phyloP scores from a whole-genome alignment of 2,797 vertebrate genomes.

The Hypotaenidia philippensis region DNA sequence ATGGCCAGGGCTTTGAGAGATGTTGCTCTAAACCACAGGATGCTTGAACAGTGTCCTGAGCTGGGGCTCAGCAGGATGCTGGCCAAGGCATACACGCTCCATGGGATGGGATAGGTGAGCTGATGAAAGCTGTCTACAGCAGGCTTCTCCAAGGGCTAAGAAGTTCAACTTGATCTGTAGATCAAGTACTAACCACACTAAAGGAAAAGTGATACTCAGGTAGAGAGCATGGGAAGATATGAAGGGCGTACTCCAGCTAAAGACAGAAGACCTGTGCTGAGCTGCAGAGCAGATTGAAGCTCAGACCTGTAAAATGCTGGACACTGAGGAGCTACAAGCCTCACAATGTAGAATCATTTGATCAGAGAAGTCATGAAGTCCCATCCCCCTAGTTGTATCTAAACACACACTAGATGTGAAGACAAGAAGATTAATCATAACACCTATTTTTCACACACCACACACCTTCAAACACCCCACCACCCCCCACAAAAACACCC shows the following conservation, averaged over 20 bases:
- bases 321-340: neutral
- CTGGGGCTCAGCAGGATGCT: neutral
- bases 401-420: neutral
- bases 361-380: neutral
- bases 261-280: neutral
- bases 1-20: neutral
- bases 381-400: neutral
- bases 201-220: neutral
- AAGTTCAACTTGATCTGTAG: neutral
- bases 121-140: neutral
- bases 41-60: neutral
- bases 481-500: rapidly evolving
- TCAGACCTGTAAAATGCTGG: neutral
- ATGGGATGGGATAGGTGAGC: neutral
- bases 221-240: neutral
- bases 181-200: neutral
- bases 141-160: neutral
- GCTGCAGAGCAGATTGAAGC: neutral
- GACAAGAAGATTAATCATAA: neutral
- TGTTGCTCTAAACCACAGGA: neutral
- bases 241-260: neutral
- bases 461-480: neutral
- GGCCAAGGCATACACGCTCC: rapidly evolving
- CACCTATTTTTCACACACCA: neutral
- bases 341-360: neutral